Evolutionary conservation across 1,140 invertebrate genomes (phyloP).

Genomic region (Acromyrmex echinatior): DNA sequence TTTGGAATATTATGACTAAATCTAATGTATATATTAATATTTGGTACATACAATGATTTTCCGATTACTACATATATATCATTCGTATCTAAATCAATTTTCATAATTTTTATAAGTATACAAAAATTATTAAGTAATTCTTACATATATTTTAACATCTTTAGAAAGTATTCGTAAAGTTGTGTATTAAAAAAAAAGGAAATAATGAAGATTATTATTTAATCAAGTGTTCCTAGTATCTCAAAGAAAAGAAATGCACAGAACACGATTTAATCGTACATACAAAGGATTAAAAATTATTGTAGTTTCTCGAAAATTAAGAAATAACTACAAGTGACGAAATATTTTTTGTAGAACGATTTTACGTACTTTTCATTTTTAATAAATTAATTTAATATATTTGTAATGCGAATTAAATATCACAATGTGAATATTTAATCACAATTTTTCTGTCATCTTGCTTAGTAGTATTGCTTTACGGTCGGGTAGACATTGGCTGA

Average conservation of each 20-base stretch:
- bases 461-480: constrained; percentile 15
- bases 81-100: no score
- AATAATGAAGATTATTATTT: no score
- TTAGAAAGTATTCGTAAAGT: no score
- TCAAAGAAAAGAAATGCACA: no score
- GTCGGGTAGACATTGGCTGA: not conserved
- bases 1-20: not conserved
- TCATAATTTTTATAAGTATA: no score
- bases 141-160: no score
- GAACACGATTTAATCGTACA: no score
- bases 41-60: no score
- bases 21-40: not conserved
- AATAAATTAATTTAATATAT: not conserved
- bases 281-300: not conserved
- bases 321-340: not conserved
- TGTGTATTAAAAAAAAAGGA: no score
- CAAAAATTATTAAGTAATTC: no score
- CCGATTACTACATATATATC: no score
- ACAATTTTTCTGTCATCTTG: constrained; percentile 11
- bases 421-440: constrained; percentile 14
- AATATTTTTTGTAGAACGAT: not conserved
- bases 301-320: not conserved
- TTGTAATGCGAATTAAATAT: not conserved
- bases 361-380: not conserved
- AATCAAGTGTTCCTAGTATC: no score